phyloP scores from a whole-genome alignment of 2,113 vertebrate genomes.

The Nannobrachium achirus region DNA sequence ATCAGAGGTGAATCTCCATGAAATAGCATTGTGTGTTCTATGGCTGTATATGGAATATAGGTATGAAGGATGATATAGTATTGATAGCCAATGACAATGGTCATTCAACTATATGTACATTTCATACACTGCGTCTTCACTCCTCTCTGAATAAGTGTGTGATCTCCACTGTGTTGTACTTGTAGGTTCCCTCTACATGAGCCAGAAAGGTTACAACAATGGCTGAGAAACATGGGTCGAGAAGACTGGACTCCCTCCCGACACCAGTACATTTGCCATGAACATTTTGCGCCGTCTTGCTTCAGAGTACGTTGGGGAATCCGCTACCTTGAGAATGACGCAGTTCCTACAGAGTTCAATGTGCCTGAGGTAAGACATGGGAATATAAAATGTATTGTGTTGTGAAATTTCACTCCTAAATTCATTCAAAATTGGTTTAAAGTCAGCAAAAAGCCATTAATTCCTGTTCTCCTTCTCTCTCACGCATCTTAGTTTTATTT shows the following conservation, averaged over 20 bases:
- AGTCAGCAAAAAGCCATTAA: too few relatives aligned
- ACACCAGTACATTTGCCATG: constrained; percentile 83
- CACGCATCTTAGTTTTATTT: too few relatives aligned
- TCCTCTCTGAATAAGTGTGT: neutral
- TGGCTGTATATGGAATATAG: too few relatives aligned
- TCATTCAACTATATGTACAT: too few relatives aligned
- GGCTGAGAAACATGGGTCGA: constrained; percentile 79
- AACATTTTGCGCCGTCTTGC: constrained; percentile 80
- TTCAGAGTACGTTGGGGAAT: constrained; percentile 82
- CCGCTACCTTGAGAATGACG: constrained; percentile 74
- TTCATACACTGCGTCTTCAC: too few relatives aligned
- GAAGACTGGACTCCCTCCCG: constrained; percentile 80
- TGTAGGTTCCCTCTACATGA: constrained; percentile 83
- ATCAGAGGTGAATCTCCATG: too few relatives aligned
- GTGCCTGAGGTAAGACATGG: constrained; percentile 38
- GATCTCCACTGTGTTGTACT: neutral
- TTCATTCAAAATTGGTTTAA: too few relatives aligned
- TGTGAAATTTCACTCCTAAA: neutral
- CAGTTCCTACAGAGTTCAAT: constrained; percentile 79
- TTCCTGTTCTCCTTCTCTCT: too few relatives aligned
- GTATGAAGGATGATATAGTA: too few relatives aligned
- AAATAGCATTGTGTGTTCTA: too few relatives aligned
- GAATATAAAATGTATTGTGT: neutral
- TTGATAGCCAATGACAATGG: too few relatives aligned
- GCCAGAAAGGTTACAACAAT: constrained; percentile 74